A percentile compares a stretch with the other conserved stretches of the same genome.
Evolutionary conservation across 2,113 vertebrate genomes (phyloP).

Genomic region (Acanthisitta chloris): DNA sequence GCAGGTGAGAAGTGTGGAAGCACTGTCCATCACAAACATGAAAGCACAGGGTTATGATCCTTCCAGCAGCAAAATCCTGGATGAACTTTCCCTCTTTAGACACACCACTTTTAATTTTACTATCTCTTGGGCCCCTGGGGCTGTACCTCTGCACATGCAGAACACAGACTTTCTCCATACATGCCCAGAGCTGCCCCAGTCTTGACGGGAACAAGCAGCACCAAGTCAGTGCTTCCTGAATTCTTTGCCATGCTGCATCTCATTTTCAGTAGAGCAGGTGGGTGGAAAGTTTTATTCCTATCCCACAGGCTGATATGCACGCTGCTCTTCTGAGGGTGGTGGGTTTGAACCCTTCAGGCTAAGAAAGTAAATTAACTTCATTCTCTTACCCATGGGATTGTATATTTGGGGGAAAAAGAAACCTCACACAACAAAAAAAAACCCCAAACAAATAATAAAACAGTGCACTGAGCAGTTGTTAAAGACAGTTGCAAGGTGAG

Average conservation of each 20-base stretch:
- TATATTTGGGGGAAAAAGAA: neutral
- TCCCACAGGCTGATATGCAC: neutral
- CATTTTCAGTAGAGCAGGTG: neutral
- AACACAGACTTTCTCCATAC: neutral
- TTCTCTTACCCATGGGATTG: neutral
- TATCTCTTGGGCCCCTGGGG: neutral
- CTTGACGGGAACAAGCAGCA: neutral
- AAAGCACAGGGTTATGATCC: neutral
- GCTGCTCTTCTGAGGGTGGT: neutral
- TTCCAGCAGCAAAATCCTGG: neutral
- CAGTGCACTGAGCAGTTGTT: neutral
- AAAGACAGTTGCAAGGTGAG: neutral
- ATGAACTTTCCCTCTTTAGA: neutral
- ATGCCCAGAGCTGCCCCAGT: constrained; percentile 16
- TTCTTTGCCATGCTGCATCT: neutral
- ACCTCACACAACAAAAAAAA: rapidly evolving
- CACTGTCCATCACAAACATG: neutral
- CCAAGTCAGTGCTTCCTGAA: neutral
- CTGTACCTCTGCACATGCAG: neutral
- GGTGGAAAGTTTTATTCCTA: neutral
- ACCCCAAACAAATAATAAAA: rapidly evolving
- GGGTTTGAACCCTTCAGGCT: neutral
- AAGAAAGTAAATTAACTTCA: neutral
- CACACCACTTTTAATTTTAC: neutral
- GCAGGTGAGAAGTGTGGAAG: neutral